These are phyloP conservation scores for Cyphomyrmex costatus DNA, from an alignment of 1,140 invertebrate species.

Conservation along the genomic window DNA sequence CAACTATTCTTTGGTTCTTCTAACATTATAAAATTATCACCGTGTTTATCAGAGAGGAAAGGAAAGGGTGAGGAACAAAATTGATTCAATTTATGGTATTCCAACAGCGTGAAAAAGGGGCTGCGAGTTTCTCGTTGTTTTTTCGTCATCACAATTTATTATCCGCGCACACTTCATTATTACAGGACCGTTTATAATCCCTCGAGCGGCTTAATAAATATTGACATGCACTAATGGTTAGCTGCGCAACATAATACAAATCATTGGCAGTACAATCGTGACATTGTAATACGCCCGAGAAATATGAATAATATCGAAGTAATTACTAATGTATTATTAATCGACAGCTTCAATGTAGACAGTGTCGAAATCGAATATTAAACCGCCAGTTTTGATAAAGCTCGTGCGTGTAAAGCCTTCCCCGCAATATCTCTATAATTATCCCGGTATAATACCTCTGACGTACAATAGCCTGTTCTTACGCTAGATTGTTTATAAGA, in stretches of 20 bases:
- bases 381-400: constrained; percentile 42
- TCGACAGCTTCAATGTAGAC: constrained; percentile 54
- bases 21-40: constrained; percentile 14
- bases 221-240: constrained; percentile 71
- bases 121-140: background rate
- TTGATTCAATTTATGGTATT: constrained; percentile 17
- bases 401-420: constrained; percentile 44
- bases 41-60: background rate
- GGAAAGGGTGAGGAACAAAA: background rate
- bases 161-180: constrained; percentile 49
- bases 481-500: constrained; percentile 46
- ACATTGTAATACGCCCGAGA: constrained; percentile 63
- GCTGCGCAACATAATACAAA: constrained; percentile 64
- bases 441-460: constrained; percentile 12
- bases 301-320: constrained; percentile 70
- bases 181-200: constrained; percentile 48
- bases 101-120: background rate
- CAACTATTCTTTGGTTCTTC: background rate
- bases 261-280: constrained; percentile 63
- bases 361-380: constrained; percentile 53
- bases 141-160: constrained; percentile 29
- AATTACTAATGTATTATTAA: constrained; percentile 75
- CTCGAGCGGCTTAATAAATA: constrained; percentile 73
- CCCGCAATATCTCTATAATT: background rate
- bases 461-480: constrained; percentile 6